phyloP scores from a whole-genome alignment of 1,140 invertebrate species.

The Aethina tumida region DNA sequence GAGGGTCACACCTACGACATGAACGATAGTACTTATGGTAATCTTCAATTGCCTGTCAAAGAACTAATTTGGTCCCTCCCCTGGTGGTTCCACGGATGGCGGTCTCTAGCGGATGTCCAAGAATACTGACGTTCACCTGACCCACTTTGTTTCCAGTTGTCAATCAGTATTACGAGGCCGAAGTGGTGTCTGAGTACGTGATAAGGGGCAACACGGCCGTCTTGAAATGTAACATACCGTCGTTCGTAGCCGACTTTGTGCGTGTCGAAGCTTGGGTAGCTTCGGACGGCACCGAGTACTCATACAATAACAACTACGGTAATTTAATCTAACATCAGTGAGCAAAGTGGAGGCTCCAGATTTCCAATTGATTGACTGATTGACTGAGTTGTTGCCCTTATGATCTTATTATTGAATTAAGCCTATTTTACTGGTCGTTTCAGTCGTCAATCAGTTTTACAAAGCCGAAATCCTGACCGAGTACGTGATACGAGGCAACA shows the following conservation, averaged over 20 bases:
- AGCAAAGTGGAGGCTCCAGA: not conserved
- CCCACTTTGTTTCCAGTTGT: constrained; percentile 56
- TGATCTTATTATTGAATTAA: not conserved
- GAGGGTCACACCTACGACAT: constrained; percentile 58
- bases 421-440: constrained; percentile 31
- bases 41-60: constrained; percentile 19
- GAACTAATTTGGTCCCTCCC: not conserved
- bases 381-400: too few relatives aligned
- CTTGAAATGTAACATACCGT: constrained; percentile 85
- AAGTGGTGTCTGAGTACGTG: constrained; percentile 87
- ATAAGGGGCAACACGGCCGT: constrained; percentile 87
- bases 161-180: constrained; percentile 81
- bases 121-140: constrained; percentile 4
- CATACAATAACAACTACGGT: constrained; percentile 42
- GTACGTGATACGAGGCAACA: constrained; percentile 72
- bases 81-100: constrained; percentile 10
- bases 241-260: constrained; percentile 85
- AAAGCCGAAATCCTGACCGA: constrained; percentile 69
- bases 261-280: constrained; percentile 82
- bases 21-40: constrained; percentile 54
- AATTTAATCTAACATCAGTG: constrained; percentile 20
- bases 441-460: constrained; percentile 75
- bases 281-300: constrained; percentile 61
- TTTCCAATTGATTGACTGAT: too few relatives aligned
- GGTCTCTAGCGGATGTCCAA: constrained; percentile 1